Evolutionary conservation across 53 echinoderm and acorn worm species (phyloP).

Genomic region (Echinarachnius parma): DNA sequence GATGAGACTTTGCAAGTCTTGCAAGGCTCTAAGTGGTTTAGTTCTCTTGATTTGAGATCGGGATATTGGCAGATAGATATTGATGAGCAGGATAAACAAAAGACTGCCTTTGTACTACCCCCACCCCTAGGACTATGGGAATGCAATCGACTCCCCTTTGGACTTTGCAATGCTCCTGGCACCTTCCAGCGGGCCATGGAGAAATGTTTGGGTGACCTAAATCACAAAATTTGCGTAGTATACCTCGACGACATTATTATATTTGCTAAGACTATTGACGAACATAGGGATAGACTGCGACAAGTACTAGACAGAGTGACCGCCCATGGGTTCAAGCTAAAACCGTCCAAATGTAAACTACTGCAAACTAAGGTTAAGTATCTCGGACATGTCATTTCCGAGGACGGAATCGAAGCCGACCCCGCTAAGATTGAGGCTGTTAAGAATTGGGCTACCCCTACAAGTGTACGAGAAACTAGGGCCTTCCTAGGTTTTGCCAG

Average conservation of each 20-base stretch:
- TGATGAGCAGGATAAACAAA: conserved; percentile 33
- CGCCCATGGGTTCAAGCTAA: conserved; percentile 56
- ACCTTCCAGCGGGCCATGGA: conserved; percentile 54
- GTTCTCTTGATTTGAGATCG: conserved; percentile 39
- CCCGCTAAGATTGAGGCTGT: conserved; percentile 54
- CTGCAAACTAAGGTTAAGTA: conserved; percentile 43
- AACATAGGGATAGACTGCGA: conserved; percentile 35
- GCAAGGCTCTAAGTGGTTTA: conserved; percentile 51
- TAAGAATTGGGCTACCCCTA: conserved; percentile 45
- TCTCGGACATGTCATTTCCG: conserved; percentile 51
- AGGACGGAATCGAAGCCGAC: conserved; percentile 50
- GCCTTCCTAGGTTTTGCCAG: conserved; percentile 57
- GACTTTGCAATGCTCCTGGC: conserved; percentile 47
- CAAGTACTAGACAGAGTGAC: conserved; percentile 36
- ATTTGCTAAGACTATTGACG: conserved; percentile 32
- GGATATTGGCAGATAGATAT: conserved; percentile 56
- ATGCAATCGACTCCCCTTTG: conserved; percentile 52
- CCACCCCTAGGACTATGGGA: conserved; percentile 41
- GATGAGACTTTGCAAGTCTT: conserved; percentile 50
- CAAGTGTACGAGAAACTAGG: conserved; percentile 30
- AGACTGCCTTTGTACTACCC: conserved; percentile 52
- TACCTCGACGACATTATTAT: conserved; percentile 60
- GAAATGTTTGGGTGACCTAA: conserved; percentile 39
- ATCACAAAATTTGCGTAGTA: conserved; percentile 34
- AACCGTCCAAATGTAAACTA: conserved; percentile 47